These are phyloP conservation scores for Drosophila bifasciata DNA, from an alignment of 1,140 invertebrate genomes.

Conservation along the genomic window DNA sequence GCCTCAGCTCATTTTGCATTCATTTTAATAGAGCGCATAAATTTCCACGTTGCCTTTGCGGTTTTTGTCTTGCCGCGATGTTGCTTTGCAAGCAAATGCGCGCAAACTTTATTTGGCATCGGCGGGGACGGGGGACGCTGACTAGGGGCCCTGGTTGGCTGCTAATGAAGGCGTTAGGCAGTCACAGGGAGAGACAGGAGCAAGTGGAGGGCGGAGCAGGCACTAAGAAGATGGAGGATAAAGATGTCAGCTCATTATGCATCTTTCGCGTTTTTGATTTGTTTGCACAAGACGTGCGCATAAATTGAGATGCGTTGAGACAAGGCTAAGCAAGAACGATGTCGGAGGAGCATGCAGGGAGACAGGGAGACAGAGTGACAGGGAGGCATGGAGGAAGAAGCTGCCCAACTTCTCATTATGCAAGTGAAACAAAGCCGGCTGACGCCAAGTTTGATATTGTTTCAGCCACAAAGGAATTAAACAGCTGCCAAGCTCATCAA, in stretches of 20 bases:
- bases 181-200: slow-evolving; percentile 15
- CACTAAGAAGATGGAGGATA: slow-evolving; percentile 20
- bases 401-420: slow-evolving; percentile 63
- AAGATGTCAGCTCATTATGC: slow-evolving; percentile 72
- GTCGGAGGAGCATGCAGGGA: too few species aligned
- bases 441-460: slow-evolving; percentile 66
- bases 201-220: slow-evolving; percentile 6
- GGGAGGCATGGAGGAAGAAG: not conserved
- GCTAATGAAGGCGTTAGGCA: slow-evolving; percentile 65
- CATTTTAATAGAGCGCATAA: slow-evolving; percentile 80
- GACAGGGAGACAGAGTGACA: not conserved
- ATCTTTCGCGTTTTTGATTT: slow-evolving; percentile 74
- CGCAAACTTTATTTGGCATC: slow-evolving; percentile 72
- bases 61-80: slow-evolving; percentile 41
- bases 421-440: slow-evolving; percentile 66
- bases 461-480: slow-evolving; percentile 74
- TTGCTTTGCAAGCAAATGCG: slow-evolving; percentile 73
- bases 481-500: slow-evolving; percentile 64
- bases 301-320: slow-evolving; percentile 64
- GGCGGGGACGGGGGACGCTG: slow-evolving; percentile 8
- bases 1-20: slow-evolving; percentile 63
- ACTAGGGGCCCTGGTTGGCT: slow-evolving; percentile 30
- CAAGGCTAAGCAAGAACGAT: slow-evolving; percentile 6
- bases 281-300: slow-evolving; percentile 70
- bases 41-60: slow-evolving; percentile 68